Base-by-base conservation (phyloP, 92 coral and sea anemone species). In the Pocillopora grandis region DNA sequence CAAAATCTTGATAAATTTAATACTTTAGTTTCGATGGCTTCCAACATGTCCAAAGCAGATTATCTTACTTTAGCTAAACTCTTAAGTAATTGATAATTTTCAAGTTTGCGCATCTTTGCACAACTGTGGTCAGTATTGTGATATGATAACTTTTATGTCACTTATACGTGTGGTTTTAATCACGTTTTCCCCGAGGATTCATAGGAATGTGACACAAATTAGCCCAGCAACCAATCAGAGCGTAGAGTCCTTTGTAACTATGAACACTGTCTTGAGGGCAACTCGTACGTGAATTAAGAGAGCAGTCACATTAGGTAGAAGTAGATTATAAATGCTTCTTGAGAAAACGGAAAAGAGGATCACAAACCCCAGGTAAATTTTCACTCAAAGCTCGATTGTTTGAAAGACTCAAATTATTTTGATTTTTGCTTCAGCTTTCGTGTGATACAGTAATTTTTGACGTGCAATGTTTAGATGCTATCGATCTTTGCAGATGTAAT, bases 221-320 rank as follows among this genome's bases (percentile, higher is more conserved):
- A 23, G n/a, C 49, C 6, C 13, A n/a, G 31, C 33, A 23, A 74
- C 86, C 86, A 83, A 83, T 83, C 80, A 83, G 55, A 83, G 80
- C 63, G 55, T 65, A 65, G 27, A 83, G 37, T 73, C 86, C 86
- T 83, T 64, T 52, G 86, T 75, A 83, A 83, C 86, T 62, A 83
- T 73, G 86, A 59, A 62, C 61, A 71, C 31, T 71, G n/a, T 58
- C 12, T 61, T 20, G 61, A 62, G 80, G 55, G 63, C 42, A 70
- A 70, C 77, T 19, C 76, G 61, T 71, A 67, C 84, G 66, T 21
- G 68, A 42, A 42, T 42, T 7, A 7, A 0, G 52, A 59, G 59
- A n/a, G 59, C 59, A 64, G 31, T 27, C 67, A 36, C 36, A 58
- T 67, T 42, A 42, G 62, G 68, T 68, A n/a, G 10, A 71, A 71